phyloP scores from a whole-genome alignment of 2,888 invertebrate genomes.

The Dysmachus trigonus region DNA sequence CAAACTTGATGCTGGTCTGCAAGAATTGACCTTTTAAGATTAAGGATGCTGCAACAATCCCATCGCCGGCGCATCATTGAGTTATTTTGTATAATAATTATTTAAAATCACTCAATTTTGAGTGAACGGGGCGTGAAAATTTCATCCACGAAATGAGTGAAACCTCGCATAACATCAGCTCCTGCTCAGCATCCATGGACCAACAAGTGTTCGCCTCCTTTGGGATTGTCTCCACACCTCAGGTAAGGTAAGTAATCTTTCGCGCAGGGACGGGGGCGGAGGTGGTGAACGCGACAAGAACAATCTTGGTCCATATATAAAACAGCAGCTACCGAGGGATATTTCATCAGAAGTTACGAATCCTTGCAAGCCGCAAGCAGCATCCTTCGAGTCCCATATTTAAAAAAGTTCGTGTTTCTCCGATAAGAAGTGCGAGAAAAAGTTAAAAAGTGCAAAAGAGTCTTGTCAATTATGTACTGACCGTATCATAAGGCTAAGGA shows the following conservation, averaged over 20 bases:
- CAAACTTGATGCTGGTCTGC: neutral
- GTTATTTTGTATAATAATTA: neutral
- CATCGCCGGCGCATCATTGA: neutral
- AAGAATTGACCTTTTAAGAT: neutral
- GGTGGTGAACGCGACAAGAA: neutral
- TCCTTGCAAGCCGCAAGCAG: neutral
- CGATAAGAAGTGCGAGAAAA: neutral
- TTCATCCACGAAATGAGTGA: neutral
- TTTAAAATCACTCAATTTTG: neutral
- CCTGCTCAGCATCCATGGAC: neutral
- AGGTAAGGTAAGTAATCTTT: neutral
- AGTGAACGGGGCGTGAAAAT: neutral
- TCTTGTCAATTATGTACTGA: slow-evolving; percentile 14
- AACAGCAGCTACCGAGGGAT: neutral
- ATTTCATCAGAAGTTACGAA: slow-evolving; percentile 12
- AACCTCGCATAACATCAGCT: neutral
- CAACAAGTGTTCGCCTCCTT: slow-evolving; percentile 23
- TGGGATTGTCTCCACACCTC: neutral
- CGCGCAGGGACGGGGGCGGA: neutral
- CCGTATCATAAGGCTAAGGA: neutral
- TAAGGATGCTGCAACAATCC: neutral
- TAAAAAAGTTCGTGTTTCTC: neutral
- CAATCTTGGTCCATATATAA: slow-evolving; percentile 10
- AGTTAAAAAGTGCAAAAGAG: neutral
- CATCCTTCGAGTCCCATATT: neutral